Evolutionary conservation across 1,140 invertebrate genomes (phyloP).

Genomic region (Calliopsis andreniformis): DNA sequence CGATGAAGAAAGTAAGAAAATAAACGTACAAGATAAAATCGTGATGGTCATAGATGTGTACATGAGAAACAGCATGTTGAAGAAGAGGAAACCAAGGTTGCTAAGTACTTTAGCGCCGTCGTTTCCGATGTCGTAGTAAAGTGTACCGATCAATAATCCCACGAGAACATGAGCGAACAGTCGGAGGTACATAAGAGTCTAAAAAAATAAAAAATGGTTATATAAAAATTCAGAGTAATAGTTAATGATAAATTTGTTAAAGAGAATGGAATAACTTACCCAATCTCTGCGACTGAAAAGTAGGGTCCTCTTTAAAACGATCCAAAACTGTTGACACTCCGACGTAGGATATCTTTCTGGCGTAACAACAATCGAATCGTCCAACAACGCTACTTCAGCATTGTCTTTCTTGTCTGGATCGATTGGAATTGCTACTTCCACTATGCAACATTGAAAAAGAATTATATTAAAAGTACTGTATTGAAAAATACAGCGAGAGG

Average conservation of each 20-base stretch:
- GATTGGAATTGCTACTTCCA: constrained; percentile 82
- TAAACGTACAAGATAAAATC: constrained; percentile 92
- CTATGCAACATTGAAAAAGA: constrained; percentile 68
- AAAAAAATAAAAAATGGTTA: constrained; percentile 70
- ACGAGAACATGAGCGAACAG: constrained; percentile 96
- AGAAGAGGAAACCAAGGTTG: constrained; percentile 98
- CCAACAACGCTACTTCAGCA: constrained; percentile 85
- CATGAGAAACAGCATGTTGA: constrained; percentile 99
- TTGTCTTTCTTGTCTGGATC: constrained; percentile 85
- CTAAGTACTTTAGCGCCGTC: constrained; percentile 97
- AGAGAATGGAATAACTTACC: constrained; percentile 86
- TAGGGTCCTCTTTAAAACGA: constrained; percentile 89
- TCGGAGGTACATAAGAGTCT: constrained; percentile 97
- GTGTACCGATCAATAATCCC: constrained; percentile 94
- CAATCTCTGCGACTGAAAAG: constrained; percentile 92
- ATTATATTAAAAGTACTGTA: too few species aligned
- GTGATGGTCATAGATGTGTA: constrained; percentile 99
- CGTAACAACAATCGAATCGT: constrained; percentile 82
- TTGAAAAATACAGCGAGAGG: too few species aligned
- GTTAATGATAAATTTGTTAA: too few species aligned
- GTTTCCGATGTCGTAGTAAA: constrained; percentile 96
- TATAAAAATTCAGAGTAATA: too few species aligned
- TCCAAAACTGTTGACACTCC: constrained; percentile 90
- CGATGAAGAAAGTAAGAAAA: not conserved
- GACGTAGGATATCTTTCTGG: constrained; percentile 89